A percentile compares a stretch with the other conserved stretches of the same genome.
These are phyloP conservation scores for Eristalis arbustorum DNA, from an alignment of 2,888 invertebrate species.

Conservation along the genomic window DNA sequence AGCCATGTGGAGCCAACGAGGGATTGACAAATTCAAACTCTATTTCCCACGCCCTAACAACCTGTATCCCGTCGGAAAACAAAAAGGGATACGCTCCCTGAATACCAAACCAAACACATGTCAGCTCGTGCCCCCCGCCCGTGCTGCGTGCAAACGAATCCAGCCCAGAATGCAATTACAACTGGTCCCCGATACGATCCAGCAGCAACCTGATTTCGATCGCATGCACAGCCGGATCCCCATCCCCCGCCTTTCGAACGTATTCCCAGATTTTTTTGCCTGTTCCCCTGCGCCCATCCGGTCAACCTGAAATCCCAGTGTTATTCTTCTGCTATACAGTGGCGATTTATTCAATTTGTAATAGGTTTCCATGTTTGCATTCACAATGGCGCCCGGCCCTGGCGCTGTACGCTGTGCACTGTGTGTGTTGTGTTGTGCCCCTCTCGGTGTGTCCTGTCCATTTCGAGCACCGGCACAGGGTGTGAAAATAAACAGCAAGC, in stretches of 20 bases:
- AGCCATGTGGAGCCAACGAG: neutral
- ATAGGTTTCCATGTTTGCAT: conserved; percentile 61
- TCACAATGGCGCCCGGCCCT: conserved; percentile 36
- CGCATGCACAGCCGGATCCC: neutral
- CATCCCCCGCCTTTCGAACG: neutral
- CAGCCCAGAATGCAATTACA: conserved; percentile 1
- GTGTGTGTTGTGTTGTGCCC: no score
- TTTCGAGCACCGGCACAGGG: neutral
- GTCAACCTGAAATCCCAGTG: conserved; percentile 30
- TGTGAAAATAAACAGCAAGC: conserved; percentile 39
- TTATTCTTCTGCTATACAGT: conserved; percentile 36
- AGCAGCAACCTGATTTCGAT: neutral
- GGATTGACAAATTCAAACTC: neutral
- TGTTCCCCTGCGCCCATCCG: neutral
- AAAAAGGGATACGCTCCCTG: neutral
- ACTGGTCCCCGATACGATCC: neutral
- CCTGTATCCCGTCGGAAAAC: neutral
- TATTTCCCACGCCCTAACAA: neutral
- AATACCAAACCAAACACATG: neutral
- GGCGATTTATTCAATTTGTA: conserved; percentile 63
- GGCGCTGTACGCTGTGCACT: neutral
- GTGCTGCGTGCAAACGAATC: neutral
- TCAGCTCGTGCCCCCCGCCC: neutral
- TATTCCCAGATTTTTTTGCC: conserved; percentile 7
- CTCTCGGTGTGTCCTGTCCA: no score